Percentiles rank a stretch among this genome's conserved stretches.
These are phyloP conservation scores for Operophtera brumata DNA, from an alignment of 2,888 invertebrate species.

Conservation along the genomic window DNA sequence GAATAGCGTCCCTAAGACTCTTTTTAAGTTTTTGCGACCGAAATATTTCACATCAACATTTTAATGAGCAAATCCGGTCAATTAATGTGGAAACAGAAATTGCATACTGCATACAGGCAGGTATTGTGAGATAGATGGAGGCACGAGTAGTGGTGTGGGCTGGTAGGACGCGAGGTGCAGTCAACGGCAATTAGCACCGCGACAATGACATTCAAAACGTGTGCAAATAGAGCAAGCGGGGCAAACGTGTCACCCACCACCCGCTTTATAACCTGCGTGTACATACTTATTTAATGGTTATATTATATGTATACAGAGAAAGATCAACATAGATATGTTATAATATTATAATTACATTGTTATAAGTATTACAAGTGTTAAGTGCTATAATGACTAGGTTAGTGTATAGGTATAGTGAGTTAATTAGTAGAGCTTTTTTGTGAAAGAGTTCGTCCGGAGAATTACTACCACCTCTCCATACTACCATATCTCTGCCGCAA, in stretches of 20 bases:
- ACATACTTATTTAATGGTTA: background rate
- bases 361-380: no score
- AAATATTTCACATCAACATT: constrained; percentile 40
- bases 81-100: constrained; percentile 38
- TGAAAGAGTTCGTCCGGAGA: no score
- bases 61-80: constrained; percentile 42
- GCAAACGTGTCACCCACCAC: constrained; percentile 36
- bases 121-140: constrained; percentile 44
- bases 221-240: constrained; percentile 65
- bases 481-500: no score
- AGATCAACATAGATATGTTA: no score
- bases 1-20: no score
- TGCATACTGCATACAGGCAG: constrained; percentile 43
- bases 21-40: constrained; percentile 3
- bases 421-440: no score
- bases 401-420: no score
- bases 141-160: constrained; percentile 32
- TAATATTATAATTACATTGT: no score
- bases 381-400: no score
- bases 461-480: no score
- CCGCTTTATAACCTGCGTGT: constrained; percentile 24
- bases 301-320: background rate
- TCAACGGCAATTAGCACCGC: constrained; percentile 67
- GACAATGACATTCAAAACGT: constrained; percentile 78
- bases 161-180: constrained; percentile 38